Base-by-base conservation (phyloP, 2,797 vertebrate species). In the Sebastiscus tertius region DNA sequence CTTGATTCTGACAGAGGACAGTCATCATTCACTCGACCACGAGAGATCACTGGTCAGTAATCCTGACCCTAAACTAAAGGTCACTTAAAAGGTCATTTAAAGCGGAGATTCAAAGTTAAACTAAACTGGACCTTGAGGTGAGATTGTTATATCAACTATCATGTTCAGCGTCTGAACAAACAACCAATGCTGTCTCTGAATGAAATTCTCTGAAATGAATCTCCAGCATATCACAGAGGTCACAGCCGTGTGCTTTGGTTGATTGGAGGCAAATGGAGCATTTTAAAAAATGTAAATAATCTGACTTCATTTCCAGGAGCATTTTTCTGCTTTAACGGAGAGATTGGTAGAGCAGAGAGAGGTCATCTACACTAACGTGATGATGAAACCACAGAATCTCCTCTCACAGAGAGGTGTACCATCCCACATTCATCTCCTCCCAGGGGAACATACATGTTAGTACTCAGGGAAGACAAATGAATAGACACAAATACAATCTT, bases 281-380 rank as follows among this genome's bases (percentile, higher is more conserved):
- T 79, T 74, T 22, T 42, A 42, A 33, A 33, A 77, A 52, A 65
- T 31, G 34, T 54, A 81, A 85, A 83, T 75, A 56, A 72, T 65
- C 58, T 34, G 33, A 67, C 64, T 79, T 60, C 18, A 62, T 72
- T 73, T 61, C 13, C 64, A 31, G 24, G 24, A 8, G 34, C 1
- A 18, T 24, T 60, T 65, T 46, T 33, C 42, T 33, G 46, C 55
- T 75, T 56, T 63, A 36, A 12, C 11, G 16, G 33, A 66, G 34
- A 11, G 63, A 73, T 1, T 54, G 42, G 16, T 56, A 20, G 18
- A 52, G 42, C 26, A 16, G 36, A 13, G 26, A 0, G 27, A 11
- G 20, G 7, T 34, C 26, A 60, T 78, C 54, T 8, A 46, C 64
- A 70, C 54, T 66, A 70, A 77, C 68, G 5, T 4, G 22, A 39